These are phyloP conservation scores for Isaurus tuberculatus DNA, from an alignment of 92 coral and sea anemone species.

Conservation along the genomic window DNA sequence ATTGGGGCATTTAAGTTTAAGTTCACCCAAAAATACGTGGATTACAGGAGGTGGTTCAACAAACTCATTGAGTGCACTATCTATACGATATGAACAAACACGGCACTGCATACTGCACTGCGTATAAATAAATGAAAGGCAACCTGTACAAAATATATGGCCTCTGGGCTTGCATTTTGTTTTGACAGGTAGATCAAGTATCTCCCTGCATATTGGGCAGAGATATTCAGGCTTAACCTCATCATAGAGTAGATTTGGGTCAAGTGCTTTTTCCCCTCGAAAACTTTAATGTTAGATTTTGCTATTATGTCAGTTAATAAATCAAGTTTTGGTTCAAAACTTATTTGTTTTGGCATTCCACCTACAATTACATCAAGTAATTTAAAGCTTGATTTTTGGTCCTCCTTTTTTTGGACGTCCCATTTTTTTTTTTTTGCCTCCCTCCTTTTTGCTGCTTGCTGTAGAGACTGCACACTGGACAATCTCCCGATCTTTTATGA, in stretches of 20 bases:
- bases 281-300: not conserved
- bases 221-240: not conserved
- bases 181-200: constrained; percentile 8
- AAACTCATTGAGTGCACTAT: not conserved
- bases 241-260: not conserved
- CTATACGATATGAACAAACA: not conserved
- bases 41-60: constrained; percentile 22
- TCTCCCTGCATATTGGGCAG: constrained; percentile 5
- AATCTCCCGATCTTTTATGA: constrained; percentile 1
- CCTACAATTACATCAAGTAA: not conserved
- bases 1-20: constrained; percentile 1
- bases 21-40: not conserved
- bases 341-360: constrained; percentile 2
- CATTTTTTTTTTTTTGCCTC: not conserved
- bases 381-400: not conserved
- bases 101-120: not conserved
- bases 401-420: not conserved
- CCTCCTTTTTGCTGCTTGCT: not conserved
- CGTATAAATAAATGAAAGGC: not conserved
- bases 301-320: not conserved
- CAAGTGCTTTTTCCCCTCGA: not conserved
- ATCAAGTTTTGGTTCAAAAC: not conserved
- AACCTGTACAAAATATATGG: constrained; percentile 8
- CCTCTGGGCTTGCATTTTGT: constrained; percentile 17
- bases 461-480: not conserved